A percentile compares a stretch with the other conserved stretches of the same genome.
These are phyloP conservation scores for Palythoa heliodiscus DNA, from an alignment of 92 coral and sea anemone genomes.

Conservation along the genomic window DNA sequence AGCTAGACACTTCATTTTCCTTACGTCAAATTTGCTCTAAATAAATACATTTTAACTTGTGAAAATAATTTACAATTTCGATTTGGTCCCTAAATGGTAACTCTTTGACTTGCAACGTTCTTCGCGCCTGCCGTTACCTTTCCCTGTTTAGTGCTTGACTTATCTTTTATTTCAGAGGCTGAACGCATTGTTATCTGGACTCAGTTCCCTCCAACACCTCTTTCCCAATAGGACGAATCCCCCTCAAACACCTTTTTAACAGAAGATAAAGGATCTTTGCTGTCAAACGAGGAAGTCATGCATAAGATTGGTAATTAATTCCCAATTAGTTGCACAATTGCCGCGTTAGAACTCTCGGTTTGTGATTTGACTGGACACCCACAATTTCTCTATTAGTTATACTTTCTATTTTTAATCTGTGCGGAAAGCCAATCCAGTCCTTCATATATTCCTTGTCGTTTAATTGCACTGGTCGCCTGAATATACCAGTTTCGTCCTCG, in stretches of 20 bases:
- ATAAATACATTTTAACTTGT: background rate
- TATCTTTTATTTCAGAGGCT: too few relatives aligned
- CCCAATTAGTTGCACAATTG: conserved; percentile 16
- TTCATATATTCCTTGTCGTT: conserved; percentile 95
- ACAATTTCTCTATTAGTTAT: background rate
- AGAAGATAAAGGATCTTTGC: too few relatives aligned
- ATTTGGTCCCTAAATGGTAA: background rate
- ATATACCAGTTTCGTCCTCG: conserved; percentile 92
- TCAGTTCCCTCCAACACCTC: background rate
- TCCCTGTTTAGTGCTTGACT: background rate
- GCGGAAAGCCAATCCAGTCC: conserved; percentile 96
- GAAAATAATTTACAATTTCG: background rate
- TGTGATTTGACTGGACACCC: background rate
- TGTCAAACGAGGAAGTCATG: background rate
- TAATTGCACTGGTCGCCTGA: conserved; percentile 93
- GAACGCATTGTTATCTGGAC: too few relatives aligned
- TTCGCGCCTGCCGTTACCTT: background rate
- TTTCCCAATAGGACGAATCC: background rate
- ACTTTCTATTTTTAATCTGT: conserved; percentile 74
- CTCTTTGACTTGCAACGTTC: background rate
- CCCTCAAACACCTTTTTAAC: background rate
- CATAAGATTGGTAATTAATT: conserved; percentile 1
- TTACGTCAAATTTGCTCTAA: background rate
- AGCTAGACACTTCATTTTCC: too few relatives aligned
- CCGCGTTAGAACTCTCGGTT: background rate